A percentile compares a stretch with the other conserved stretches of the same genome.
These are phyloP conservation scores for Phasianus colchicus DNA, from an alignment of 2,113 vertebrate species.

Conservation along the genomic window DNA sequence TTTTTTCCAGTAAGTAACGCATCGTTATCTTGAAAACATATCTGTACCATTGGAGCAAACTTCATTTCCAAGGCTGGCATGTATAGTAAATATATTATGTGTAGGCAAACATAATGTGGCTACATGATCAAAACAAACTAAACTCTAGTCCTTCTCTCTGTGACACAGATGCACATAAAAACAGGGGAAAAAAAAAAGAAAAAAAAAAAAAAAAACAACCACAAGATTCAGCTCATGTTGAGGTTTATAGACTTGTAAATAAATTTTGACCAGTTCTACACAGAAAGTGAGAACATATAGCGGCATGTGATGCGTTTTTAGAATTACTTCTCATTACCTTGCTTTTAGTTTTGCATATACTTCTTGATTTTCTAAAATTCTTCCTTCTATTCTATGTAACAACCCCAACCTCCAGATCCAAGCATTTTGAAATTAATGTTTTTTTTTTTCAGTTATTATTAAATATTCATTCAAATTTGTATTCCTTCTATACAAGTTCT, in stretches of 20 bases:
- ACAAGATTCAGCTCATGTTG: not conserved
- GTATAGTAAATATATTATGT: accelerated
- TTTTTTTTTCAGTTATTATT: not conserved
- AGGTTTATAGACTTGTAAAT: not conserved
- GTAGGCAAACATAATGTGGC: not conserved
- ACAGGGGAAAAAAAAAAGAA: not conserved
- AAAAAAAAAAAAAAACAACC: not conserved
- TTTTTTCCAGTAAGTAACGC: not conserved
- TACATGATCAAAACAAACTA: not conserved
- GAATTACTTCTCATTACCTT: not conserved
- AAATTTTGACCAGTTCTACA: not conserved
- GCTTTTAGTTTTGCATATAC: not conserved
- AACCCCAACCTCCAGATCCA: not conserved
- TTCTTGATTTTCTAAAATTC: not conserved
- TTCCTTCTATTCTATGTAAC: not conserved
- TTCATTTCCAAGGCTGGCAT: not conserved
- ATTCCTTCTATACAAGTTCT: not conserved
- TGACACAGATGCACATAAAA: not conserved
- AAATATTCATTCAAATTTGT: not conserved
- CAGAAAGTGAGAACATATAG: not conserved
- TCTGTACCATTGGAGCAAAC: not conserved
- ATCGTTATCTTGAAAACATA: not conserved
- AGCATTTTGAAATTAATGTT: not conserved
- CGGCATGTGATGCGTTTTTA: not conserved
- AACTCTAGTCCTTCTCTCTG: not conserved